These are phyloP conservation scores for Corbicula japonica DNA, from an alignment of 2,888 invertebrate genomes.

Conservation along the genomic window DNA sequence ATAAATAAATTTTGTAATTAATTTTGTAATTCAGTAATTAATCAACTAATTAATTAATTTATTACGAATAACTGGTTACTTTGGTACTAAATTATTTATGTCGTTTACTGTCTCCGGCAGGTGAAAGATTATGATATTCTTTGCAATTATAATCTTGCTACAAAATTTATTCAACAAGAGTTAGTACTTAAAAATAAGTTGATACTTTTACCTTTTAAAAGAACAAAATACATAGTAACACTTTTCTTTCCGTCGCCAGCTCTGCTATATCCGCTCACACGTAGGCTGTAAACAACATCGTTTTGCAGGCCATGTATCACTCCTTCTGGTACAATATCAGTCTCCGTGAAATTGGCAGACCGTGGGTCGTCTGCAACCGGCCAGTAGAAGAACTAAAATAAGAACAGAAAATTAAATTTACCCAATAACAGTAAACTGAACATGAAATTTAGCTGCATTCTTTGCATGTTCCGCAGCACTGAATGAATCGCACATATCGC, in stretches of 20 bases:
- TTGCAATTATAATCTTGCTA: no score
- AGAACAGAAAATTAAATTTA: neutral
- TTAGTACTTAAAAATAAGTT: no score
- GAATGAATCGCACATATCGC: neutral
- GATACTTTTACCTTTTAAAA: slow-evolving; percentile 28
- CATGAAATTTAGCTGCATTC: neutral
- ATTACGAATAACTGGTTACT: no score
- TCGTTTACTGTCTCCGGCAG: no score
- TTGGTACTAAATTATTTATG: no score
- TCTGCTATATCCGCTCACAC: slow-evolving; percentile 96
- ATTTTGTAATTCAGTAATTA: no score
- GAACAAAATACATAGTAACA: slow-evolving; percentile 93
- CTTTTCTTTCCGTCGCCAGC: slow-evolving; percentile 99
- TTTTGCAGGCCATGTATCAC: slow-evolving; percentile 92
- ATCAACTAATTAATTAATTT: no score
- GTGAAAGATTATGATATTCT: no score
- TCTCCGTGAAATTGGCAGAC: slow-evolving; percentile 76
- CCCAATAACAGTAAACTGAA: neutral
- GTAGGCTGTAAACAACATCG: slow-evolving; percentile 94
- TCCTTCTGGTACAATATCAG: slow-evolving; percentile 90
- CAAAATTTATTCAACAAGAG: no score
- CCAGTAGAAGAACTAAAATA: slow-evolving; percentile 66
- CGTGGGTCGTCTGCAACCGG: slow-evolving; percentile 60
- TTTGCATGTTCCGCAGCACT: neutral
- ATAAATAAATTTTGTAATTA: no score